Conservation (phyloP, 2,888 invertebrate species). For the Agrotis exclamationis region DNA sequence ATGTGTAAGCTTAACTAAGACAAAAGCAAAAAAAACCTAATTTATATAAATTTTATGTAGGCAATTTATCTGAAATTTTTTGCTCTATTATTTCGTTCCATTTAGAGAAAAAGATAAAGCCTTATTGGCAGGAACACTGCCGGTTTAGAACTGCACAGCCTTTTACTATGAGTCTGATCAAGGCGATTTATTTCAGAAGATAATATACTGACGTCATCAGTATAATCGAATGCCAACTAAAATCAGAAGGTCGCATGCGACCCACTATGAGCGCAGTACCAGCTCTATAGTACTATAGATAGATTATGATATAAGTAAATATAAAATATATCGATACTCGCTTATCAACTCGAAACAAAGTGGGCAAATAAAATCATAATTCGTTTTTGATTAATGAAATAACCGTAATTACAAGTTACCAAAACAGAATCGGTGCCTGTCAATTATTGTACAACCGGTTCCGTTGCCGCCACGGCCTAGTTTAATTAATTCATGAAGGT, state of each 20-base stretch:
- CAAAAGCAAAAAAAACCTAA: slow-evolving; percentile 21
- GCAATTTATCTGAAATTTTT: slow-evolving; percentile 32
- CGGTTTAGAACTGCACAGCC: slow-evolving; percentile 35
- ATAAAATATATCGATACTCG: background rate
- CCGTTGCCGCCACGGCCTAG: slow-evolving; percentile 51
- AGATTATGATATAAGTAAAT: background rate
- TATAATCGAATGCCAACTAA: slow-evolving; percentile 76
- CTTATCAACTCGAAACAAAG: slow-evolving; percentile 32
- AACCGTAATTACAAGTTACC: slow-evolving; percentile 51
- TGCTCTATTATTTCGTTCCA: slow-evolving; percentile 37
- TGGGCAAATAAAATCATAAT: slow-evolving; percentile 19
- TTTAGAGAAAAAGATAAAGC: slow-evolving; percentile 40
- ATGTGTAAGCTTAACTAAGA: slow-evolving; percentile 6
- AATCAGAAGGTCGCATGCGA: slow-evolving; percentile 80
- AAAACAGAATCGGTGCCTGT: slow-evolving; percentile 48
- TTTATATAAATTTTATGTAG: slow-evolving; percentile 46
- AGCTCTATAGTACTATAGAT: slow-evolving; percentile 18
- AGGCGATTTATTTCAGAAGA: slow-evolving; percentile 81
- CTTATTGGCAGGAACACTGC: slow-evolving; percentile 15
- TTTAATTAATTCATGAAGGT: slow-evolving; percentile 59
- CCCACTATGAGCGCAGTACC: slow-evolving; percentile 65
- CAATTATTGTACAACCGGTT: slow-evolving; percentile 57
- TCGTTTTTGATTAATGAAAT: slow-evolving; percentile 48
- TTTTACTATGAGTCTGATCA: slow-evolving; percentile 75
- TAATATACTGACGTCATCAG: slow-evolving; percentile 81